Evolutionary conservation across 2,797 vertebrate genomes (phyloP).

Genomic region (Podarcis lilfordi): DNA sequence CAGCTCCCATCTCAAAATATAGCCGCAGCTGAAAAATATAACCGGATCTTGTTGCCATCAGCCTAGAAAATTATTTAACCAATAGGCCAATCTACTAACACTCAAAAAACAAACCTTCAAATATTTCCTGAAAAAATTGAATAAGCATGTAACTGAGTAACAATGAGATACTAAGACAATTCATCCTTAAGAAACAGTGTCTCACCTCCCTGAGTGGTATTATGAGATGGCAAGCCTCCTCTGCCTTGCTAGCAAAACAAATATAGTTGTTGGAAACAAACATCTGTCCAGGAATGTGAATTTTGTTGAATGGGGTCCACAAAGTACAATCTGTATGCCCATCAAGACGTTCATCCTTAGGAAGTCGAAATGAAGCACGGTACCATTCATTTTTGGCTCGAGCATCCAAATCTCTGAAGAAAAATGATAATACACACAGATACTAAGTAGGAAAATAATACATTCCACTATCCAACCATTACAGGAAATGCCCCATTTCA

Average conservation of each 20-base stretch:
- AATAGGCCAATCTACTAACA: background rate
- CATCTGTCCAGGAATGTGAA: conserved; percentile 94
- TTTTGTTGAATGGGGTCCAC: conserved; percentile 95
- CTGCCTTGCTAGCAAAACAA: conserved; percentile 94
- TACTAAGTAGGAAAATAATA: background rate
- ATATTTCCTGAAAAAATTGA: background rate
- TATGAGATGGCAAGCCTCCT: conserved; percentile 93
- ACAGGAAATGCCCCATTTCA: background rate
- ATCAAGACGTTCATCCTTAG: conserved; percentile 91
- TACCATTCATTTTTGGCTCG: conserved; percentile 95
- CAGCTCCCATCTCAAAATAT: background rate
- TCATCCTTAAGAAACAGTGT: conserved; percentile 5
- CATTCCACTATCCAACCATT: background rate
- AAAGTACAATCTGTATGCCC: conserved; percentile 96
- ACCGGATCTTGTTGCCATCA: background rate
- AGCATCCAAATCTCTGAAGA: conserved; percentile 90
- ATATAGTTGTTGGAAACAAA: conserved; percentile 98
- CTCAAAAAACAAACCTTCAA: background rate
- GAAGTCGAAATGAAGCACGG: conserved; percentile 88
- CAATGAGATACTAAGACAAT: background rate
- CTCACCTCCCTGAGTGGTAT: conserved; percentile 94
- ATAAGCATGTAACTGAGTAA: background rate
- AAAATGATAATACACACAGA: conserved; percentile 6
- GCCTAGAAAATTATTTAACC: background rate
- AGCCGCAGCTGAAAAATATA: background rate